These are phyloP conservation scores for Coregonus clupeaformis DNA, from an alignment of 2,113 vertebrate species.

Conservation along the genomic window DNA sequence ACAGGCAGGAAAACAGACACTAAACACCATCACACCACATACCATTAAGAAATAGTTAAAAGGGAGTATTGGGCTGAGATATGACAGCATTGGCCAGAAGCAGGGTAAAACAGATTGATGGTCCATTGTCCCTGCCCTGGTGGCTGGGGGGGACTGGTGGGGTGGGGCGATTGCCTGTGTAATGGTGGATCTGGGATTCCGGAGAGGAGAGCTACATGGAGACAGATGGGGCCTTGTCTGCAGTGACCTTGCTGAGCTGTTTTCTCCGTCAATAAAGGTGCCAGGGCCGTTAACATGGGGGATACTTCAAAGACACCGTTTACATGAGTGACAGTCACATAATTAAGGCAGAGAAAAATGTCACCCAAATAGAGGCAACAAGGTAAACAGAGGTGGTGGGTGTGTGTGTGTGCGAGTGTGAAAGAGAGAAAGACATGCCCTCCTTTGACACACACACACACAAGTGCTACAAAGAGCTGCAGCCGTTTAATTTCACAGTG, in stretches of 20 bases:
- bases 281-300: slow-evolving; percentile 59
- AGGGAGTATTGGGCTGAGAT: slow-evolving; percentile 56
- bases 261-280: slow-evolving; percentile 69
- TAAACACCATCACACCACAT: slow-evolving; percentile 50
- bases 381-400: slow-evolving; percentile 27
- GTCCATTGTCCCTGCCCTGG: slow-evolving; percentile 63
- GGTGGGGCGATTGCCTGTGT: slow-evolving; percentile 34
- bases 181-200: slow-evolving; percentile 65
- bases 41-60: slow-evolving; percentile 53
- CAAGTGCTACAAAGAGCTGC: neutral
- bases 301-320: slow-evolving; percentile 63
- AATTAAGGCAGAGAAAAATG: slow-evolving; percentile 37
- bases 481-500: slow-evolving; percentile 12
- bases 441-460: neutral
- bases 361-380: slow-evolving; percentile 23
- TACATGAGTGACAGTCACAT: slow-evolving; percentile 54
- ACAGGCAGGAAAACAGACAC: slow-evolving; percentile 22
- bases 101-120: slow-evolving; percentile 72
- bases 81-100: slow-evolving; percentile 60
- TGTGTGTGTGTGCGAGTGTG: neutral
- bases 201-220: slow-evolving; percentile 58
- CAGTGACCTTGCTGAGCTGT: slow-evolving; percentile 69
- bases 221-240: slow-evolving; percentile 72
- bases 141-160: neutral
- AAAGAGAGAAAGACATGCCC: neutral